phyloP scores from a whole-genome alignment of 2,113 vertebrate species.

The Vulpes lagopus region DNA sequence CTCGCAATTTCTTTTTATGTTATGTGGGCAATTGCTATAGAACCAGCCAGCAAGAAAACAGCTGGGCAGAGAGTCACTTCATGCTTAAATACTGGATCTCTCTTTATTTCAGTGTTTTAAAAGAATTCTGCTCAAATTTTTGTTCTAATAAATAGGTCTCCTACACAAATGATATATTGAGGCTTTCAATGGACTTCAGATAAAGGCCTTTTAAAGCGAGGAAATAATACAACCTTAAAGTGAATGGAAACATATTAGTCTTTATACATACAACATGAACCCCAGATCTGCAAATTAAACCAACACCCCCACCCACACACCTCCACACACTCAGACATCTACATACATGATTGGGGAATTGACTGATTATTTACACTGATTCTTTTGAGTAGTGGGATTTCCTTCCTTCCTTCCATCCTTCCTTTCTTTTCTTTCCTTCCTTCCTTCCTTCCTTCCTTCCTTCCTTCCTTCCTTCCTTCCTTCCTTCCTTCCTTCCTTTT shows the following conservation, averaged over 20 bases:
- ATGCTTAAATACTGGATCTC: background rate
- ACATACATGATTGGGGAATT: background rate
- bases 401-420: background rate
- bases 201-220: background rate
- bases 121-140: slow-evolving; percentile 37
- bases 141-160: background rate
- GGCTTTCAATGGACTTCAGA: background rate
- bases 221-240: background rate
- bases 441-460: no score
- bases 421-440: background rate
- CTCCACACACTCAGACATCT: background rate
- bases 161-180: background rate
- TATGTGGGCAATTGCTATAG: background rate
- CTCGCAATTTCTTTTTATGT: background rate
- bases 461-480: no score
- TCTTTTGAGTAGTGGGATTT: background rate
- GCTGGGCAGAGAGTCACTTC: background rate
- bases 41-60: background rate
- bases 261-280: background rate
- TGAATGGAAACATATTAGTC: background rate
- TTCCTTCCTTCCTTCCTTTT: background rate
- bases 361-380: background rate
- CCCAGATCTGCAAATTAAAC: background rate
- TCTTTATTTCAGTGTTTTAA: slow-evolving; percentile 2
- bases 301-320: background rate